These are phyloP conservation scores for Conchocele bisecta DNA, from an alignment of 2,888 invertebrate species.

Conservation along the genomic window DNA sequence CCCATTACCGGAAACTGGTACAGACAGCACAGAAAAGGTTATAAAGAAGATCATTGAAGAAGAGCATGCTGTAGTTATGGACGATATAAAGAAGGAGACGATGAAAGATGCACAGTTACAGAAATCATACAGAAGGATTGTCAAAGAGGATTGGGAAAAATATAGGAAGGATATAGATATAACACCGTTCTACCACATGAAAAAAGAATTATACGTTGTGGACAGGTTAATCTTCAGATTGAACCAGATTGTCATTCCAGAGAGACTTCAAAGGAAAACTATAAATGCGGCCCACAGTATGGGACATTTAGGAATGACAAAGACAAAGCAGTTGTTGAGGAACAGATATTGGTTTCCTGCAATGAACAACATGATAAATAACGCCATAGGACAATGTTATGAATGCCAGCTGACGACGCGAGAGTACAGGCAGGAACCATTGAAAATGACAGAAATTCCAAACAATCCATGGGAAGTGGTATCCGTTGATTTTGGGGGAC, in stretches of 20 bases:
- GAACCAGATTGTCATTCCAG: constrained; percentile 15
- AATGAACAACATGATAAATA: constrained; percentile 12
- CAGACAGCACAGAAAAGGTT: constrained; percentile 21
- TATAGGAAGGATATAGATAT: constrained; percentile 11
- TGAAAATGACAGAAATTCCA: constrained; percentile 26
- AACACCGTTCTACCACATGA: constrained; percentile 1
- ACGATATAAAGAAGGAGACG: constrained; percentile 17
- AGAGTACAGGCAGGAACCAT: constrained; percentile 27
- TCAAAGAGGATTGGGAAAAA: constrained; percentile 5
- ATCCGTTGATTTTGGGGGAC: constrained; percentile 10
- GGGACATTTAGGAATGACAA: constrained; percentile 14
- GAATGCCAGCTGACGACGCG: no score
- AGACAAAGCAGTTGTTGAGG: constrained; percentile 10
- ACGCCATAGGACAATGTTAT: neutral
- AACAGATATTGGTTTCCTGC: constrained; percentile 13
- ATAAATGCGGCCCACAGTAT: constrained; percentile 16
- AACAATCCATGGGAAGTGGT: constrained; percentile 4
- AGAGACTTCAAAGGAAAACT: constrained; percentile 8
- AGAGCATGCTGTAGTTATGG: constrained; percentile 19
- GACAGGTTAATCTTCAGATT: constrained; percentile 14
- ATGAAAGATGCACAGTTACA: constrained; percentile 8
- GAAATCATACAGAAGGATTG: neutral
- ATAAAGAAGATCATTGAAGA: neutral
- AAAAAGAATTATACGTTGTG: constrained; percentile 1
- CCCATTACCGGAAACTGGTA: constrained; percentile 20